Conservation (phyloP, 2,888 invertebrate genomes). For the Linnaemya vulpina region DNA sequence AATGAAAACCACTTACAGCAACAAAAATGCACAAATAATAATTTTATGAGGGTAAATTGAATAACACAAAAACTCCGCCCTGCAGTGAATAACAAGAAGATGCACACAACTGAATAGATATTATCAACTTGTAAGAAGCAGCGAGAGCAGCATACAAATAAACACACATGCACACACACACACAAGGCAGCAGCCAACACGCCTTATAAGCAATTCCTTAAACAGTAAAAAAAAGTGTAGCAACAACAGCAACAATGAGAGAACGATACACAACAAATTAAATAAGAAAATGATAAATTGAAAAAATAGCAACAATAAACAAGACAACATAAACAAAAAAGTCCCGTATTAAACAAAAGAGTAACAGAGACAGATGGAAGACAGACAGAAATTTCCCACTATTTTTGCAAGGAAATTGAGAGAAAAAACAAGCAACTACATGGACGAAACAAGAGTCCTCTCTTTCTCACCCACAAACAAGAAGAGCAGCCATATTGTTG, state of each 20-base stretch:
- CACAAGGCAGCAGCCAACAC: no score
- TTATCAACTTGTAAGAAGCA: conserved; percentile 51
- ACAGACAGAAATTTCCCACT: conserved; percentile 55
- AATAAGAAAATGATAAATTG: conserved; percentile 66
- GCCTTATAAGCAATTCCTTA: background rate
- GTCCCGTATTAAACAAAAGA: background rate
- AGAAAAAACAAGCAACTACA: background rate
- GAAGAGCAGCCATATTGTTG: conserved; percentile 63
- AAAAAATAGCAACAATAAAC: conserved; percentile 54
- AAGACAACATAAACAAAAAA: conserved; percentile 20
- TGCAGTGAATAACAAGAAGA: conserved; percentile 72
- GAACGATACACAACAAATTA: conserved; percentile 67
- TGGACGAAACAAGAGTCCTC: background rate
- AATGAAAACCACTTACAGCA: conserved; percentile 68
- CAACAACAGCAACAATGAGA: conserved; percentile 37
- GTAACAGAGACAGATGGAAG: background rate
- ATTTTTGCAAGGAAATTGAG: conserved; percentile 23
- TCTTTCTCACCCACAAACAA: conserved; percentile 16
- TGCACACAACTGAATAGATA: conserved; percentile 48
- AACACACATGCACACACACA: background rate
- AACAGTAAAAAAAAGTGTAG: background rate
- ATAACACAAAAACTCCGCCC: conserved; percentile 81
- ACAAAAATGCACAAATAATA: conserved; percentile 78
- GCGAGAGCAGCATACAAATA: background rate
- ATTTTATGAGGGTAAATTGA: conserved; percentile 81